These are phyloP conservation scores for Cheilinus undulatus DNA, from an alignment of 2,113 vertebrate genomes.

Conservation along the genomic window DNA sequence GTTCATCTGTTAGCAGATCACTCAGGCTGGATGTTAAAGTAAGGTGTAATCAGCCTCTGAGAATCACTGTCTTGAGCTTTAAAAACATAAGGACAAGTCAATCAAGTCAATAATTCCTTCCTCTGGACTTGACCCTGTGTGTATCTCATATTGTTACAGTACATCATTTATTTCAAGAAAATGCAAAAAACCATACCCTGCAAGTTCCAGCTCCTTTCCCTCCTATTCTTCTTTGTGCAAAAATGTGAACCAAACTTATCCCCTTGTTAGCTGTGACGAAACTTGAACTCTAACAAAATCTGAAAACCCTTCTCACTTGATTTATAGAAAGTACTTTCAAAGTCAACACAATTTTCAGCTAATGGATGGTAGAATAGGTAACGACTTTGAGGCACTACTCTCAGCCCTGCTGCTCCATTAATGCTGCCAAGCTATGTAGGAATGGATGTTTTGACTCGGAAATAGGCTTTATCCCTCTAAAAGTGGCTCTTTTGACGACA, in stretches of 20 bases:
- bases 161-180: not conserved
- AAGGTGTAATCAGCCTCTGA: no score
- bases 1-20: no score
- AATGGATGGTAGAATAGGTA: conserved; percentile 66
- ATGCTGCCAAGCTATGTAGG: conserved; percentile 48
- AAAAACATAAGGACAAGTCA: no score
- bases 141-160: no score
- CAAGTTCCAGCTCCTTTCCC: not conserved
- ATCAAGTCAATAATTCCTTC: conserved; percentile 9
- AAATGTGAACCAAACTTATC: not conserved
- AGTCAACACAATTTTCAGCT: conserved; percentile 56
- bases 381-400: conserved; percentile 46
- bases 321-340: conserved; percentile 48
- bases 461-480: conserved; percentile 58
- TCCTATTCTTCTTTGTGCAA: not conserved
- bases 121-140: conserved; percentile 4
- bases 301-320: conserved; percentile 41
- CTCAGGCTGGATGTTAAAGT: no score
- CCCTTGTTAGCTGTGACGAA: conserved; percentile 14
- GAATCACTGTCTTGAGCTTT: conserved; percentile 43
- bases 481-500: conserved; percentile 66
- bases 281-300: conserved; percentile 14
- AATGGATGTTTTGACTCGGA: conserved; percentile 57
- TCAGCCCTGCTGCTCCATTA: conserved; percentile 50
- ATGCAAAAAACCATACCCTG: not conserved